These are phyloP conservation scores for Acanthococcus lagerstroemiae DNA, from an alignment of 2,888 invertebrate species.

Conservation along the genomic window DNA sequence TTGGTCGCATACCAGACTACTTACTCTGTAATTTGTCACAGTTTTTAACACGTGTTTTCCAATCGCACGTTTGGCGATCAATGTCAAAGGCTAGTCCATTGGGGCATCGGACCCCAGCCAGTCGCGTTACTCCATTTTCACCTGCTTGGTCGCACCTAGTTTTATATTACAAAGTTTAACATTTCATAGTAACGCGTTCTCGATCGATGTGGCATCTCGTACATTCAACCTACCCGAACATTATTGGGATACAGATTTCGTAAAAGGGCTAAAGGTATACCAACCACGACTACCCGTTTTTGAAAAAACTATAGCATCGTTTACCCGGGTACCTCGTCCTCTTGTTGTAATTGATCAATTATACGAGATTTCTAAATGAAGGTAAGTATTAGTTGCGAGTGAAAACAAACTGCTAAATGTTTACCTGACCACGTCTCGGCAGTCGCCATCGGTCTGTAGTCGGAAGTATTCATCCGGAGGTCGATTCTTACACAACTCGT, in stretches of 20 bases:
- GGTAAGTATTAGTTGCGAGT: no score
- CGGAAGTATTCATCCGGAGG: slow-evolving; percentile 89
- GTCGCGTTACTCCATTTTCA: slow-evolving; percentile 73
- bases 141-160: slow-evolving; percentile 80
- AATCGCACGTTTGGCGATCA: slow-evolving; percentile 88
- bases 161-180: slow-evolving; percentile 31
- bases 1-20: slow-evolving; percentile 42
- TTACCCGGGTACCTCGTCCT: no score
- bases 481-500: slow-evolving; percentile 76
- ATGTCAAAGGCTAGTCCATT: slow-evolving; percentile 87
- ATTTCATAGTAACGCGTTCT: no score
- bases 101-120: slow-evolving; percentile 82
- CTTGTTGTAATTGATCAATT: no score
- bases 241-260: no score
- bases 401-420: no score
- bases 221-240: no score
- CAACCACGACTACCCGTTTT: no score
- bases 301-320: no score
- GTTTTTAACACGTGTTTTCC: slow-evolving; percentile 93
- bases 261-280: no score
- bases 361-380: no score
- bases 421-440: slow-evolving; percentile 88
- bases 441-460: slow-evolving; percentile 70
- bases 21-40: slow-evolving; percentile 90
- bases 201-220: no score